Conservation (phyloP, 1,140 invertebrate species). For the Thaumatotibia leucotreta region DNA sequence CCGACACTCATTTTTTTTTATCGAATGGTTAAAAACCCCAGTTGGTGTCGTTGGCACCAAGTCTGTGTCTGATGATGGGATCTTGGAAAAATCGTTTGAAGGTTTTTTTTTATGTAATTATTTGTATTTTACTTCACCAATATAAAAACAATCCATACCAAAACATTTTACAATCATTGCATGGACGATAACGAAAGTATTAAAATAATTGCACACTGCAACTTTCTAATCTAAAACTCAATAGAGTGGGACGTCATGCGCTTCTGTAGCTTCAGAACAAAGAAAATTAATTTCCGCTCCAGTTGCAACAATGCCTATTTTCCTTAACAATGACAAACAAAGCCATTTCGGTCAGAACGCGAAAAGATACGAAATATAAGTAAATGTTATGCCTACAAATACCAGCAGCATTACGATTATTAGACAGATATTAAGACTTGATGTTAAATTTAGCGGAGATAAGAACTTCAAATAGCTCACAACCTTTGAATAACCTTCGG, state of each 20-base stretch:
- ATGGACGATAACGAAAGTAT: not conserved
- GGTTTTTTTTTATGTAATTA: not conserved
- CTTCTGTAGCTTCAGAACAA: not conserved
- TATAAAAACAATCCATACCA: not conserved
- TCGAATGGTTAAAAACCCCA: not conserved
- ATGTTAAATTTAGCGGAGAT: not conserved
- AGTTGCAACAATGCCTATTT: slow-evolving; percentile 2
- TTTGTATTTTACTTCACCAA: not conserved
- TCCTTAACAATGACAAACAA: not conserved
- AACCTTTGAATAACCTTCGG: not conserved
- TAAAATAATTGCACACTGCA: not conserved
- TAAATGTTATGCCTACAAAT: not conserved
- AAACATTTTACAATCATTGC: not conserved
- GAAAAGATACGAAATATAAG: not conserved
- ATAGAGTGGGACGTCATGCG: slow-evolving; percentile 1
- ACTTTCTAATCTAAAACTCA: slow-evolving; percentile 8
- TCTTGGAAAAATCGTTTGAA: too few relatives aligned
- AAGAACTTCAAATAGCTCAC: not conserved
- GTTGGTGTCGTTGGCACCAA: not conserved
- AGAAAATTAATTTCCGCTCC: slow-evolving; percentile 13
- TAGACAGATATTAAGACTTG: not conserved
- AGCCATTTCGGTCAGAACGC: not conserved
- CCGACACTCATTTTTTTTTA: not conserved
- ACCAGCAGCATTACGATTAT: not conserved
- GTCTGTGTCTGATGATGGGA: too few relatives aligned